A percentile compares a stretch with the other conserved stretches of the same genome.
Conservation (phyloP, 2,797 vertebrate species). For the Typhlichthys eigenmanni region DNA sequence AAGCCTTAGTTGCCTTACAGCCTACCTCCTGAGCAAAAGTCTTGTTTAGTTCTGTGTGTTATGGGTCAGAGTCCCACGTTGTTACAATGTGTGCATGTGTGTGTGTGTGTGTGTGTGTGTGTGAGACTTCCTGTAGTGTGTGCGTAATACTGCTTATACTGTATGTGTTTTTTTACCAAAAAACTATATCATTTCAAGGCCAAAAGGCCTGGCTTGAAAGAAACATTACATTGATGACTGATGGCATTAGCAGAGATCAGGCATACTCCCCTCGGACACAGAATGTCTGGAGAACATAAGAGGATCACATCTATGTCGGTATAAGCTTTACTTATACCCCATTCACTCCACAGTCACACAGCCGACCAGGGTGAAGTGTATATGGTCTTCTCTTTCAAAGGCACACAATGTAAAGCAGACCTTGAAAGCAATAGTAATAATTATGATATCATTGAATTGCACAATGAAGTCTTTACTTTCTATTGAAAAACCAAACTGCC, state of each 20-base stretch:
- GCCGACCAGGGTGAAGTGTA: neutral
- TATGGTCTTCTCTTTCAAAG: slow-evolving; percentile 26
- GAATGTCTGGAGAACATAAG: slow-evolving; percentile 40
- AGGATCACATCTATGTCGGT: slow-evolving; percentile 54
- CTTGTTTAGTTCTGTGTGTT: neutral
- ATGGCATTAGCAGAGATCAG: slow-evolving; percentile 69
- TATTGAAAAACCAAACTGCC: too few species aligned
- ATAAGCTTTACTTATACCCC: slow-evolving; percentile 48
- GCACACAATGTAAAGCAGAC: slow-evolving; percentile 1
- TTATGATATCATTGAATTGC: too few species aligned
- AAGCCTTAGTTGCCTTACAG: too few species aligned
- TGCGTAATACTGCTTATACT: too few species aligned
- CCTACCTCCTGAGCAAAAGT: too few species aligned
- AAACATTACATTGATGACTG: slow-evolving; percentile 55
- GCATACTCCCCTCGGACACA: slow-evolving; percentile 34
- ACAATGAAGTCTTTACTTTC: too few species aligned
- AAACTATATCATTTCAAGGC: slow-evolving; percentile 10
- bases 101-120: neutral
- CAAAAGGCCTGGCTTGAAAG: slow-evolving; percentile 7
- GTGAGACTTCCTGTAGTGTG: neutral
- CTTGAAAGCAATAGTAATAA: too few species aligned
- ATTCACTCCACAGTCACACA: slow-evolving; percentile 35
- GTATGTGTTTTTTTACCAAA: slow-evolving; percentile 6
- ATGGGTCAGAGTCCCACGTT: neutral
- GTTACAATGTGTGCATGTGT: neutral